Evolutionary conservation across 2,113 vertebrate species (phyloP), one percentile per base, ranked within the genome.

Genomic region (Chloroceryle aenea): DNA sequence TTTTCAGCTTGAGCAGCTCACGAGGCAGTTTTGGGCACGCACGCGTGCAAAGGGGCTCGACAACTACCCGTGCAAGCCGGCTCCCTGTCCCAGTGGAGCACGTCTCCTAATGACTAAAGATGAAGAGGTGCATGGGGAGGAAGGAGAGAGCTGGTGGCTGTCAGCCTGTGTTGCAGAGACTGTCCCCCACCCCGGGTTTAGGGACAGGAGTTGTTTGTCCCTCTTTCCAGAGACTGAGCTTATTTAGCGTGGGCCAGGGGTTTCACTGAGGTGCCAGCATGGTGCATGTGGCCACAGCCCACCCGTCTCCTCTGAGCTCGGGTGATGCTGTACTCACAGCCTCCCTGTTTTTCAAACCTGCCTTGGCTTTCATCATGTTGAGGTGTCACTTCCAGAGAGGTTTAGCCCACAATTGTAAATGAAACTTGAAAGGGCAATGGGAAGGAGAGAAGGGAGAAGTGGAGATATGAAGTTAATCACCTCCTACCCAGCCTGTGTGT

Each of bases 31-130:
- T 61, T 43, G 38, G 10, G n/a, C 55, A 13, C 40, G 27, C 47
- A 34, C 1, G 62, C 17, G 0, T 13, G 22, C 29, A 20, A 14
- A 61, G n/a, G 26, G 9, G 22, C 36, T 58, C 0, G 0, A 14
- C n/a, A 58, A 63, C 26, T 2, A 29, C n/a, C 21, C 0, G 1
- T 7, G 36, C 29, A 7, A 14, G 52, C 45, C 15, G 7, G 9
- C 45, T 66, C 69, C 1, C 0, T 32, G 32, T 25, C 55, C 20
- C 10, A 9, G 18, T 6, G 18, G 13, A 3, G 29, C 25, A 7
- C 7, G 0, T 14, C 52, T n/a, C 53, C 23, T 42, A 12, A 38
- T 20, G 50, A 66, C 30, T 22, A 36, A 43, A 20, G 7, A 2
- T 14, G 29, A 73, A 29, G 25, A 71, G 9, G 48, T 27, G 43